Evolutionary conservation across 2,797 vertebrate species (phyloP), one percentile per base, ranked within the genome.

Genomic region (Thalassophryne amazonica): DNA sequence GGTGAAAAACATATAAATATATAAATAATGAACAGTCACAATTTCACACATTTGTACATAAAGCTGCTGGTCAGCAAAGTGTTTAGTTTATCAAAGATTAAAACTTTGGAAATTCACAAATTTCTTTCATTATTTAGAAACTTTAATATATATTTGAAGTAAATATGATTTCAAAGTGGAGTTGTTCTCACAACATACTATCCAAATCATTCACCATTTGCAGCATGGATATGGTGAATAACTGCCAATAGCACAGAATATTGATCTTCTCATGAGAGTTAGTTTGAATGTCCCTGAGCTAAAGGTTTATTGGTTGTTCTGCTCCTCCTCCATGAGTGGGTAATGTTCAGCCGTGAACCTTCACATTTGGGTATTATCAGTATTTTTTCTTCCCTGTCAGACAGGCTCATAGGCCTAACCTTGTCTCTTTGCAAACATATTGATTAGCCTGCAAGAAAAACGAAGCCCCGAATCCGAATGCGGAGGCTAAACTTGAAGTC

Each of bases 391-490:
- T 50, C 32, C 7, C 36, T 55, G 56, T 60, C 57, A 76, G 59
- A 67, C 39, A 48, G 29, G 33, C 63, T 78, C 76, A 85, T 61
- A 49, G 65, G 60, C 51, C 64, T 73, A 81, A 84, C 80, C 82
- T 84, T 76, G 78, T 74, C 60, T 60, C 60, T 82, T 68, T 81
- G 56, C 64, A 85, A 87, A 85, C 78, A 76, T 86, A 86, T 89
- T 64, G 85, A 89, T 86, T 71, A 61, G 45, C 43, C 43, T 70
- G 69, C 79, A 82, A 83, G 68, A 83, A 70, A 64, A 70, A 45
- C 62, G 34, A 41, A 29, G 55, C 42, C 45, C 37, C 40, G 50
- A 72, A 60, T 73, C 49, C 6, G 3, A 56, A 73, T 63, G 60
- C 60, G 61, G 54, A 75, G 73, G 57, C 68, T 70, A 52, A 78